phyloP scores from a whole-genome alignment of 35 echinoderm and acorn worm species.

The Strongylocentrotus purpuratus region DNA sequence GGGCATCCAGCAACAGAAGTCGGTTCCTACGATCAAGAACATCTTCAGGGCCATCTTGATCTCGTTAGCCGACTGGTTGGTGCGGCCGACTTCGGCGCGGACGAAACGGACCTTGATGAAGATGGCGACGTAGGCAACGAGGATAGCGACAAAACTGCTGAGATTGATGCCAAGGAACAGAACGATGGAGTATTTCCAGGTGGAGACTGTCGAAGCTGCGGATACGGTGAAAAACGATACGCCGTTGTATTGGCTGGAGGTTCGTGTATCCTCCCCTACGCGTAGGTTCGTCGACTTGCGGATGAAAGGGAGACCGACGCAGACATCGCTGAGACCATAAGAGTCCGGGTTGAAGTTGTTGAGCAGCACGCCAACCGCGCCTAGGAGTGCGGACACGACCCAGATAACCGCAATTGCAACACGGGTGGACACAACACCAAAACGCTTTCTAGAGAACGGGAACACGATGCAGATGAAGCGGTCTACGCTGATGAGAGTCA shows the following conservation, averaged over 20 bases:
- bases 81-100: conserved; percentile 26
- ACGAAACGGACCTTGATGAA: conserved; percentile 60
- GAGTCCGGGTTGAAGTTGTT: conserved; percentile 34
- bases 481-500: conserved; percentile 73
- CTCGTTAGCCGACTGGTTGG: conserved; percentile 47
- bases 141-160: conserved; percentile 63
- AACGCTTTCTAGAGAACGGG: conserved; percentile 50
- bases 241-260: background rate
- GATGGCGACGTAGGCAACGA: conserved; percentile 62
- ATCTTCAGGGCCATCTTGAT: conserved; percentile 81
- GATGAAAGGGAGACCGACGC: conserved; percentile 77
- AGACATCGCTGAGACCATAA: conserved; percentile 80
- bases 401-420: conserved; percentile 49
- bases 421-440: conserved; percentile 36
- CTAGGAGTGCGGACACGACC: conserved; percentile 32
- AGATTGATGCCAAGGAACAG: conserved; percentile 76
- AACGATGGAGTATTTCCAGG: conserved; percentile 68
- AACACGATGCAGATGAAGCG: conserved; percentile 51
- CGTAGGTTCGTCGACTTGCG: conserved; percentile 45
- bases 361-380: conserved; percentile 37
- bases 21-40: conserved; percentile 73
- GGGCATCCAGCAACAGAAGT: conserved; percentile 85
- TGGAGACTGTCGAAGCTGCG: conserved; percentile 45
- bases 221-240: conserved; percentile 6
- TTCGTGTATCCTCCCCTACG: background rate